Evolutionary conservation across 1,140 invertebrate species (phyloP), one percentile per base, ranked within the genome.

Genomic region (Pemphigus obesinymphae): DNA sequence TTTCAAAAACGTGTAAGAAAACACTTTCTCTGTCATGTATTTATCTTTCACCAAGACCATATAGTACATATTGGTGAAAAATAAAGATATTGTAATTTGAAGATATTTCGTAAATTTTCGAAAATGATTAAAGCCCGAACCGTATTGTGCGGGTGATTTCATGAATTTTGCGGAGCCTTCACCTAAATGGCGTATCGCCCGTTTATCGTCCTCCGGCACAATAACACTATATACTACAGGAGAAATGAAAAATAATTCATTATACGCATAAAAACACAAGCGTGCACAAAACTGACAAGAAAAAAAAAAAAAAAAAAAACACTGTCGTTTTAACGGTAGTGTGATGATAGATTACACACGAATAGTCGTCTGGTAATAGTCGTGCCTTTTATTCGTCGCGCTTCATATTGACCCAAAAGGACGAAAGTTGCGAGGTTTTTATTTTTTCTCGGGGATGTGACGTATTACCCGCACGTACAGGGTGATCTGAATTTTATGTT

Each of bases 321-420:
- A 40, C 63, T 40, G 34, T 68, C n/a, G 31, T 26, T 43, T 26
- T 31, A 26, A 70, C 37, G 37, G n/a, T 17, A 26, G n/a, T 15
- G 34, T 13, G 66, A 70, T 70, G 66, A 70, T 43, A 70, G 66
- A 70, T 70, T 70, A 26, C 37, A 43, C 66, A 70, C 66, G 66
- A 13, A 55, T 8, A 26, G 48, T 20, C 48, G 20, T 50, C 15
- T 7, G 20, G 48, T n/a, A 40, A 68, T 37, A 68, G 34, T 68
- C 20, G 34, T 37, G n/a, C 34, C 31, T 20, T 20, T 37, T n/a
- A n/a, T 66, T 58, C 26, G 55, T 61, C 29, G 26, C 29, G 29
- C 37, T n/a, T 3, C 61, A n/a, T 68, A 26, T 70, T 40, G 31
- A 40, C 63, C n/a, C 31, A 17, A 20, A 37, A 48, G 1, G 13